These are phyloP conservation scores for Pterostichus madidus DNA, from an alignment of 2,888 invertebrate species.

Conservation along the genomic window DNA sequence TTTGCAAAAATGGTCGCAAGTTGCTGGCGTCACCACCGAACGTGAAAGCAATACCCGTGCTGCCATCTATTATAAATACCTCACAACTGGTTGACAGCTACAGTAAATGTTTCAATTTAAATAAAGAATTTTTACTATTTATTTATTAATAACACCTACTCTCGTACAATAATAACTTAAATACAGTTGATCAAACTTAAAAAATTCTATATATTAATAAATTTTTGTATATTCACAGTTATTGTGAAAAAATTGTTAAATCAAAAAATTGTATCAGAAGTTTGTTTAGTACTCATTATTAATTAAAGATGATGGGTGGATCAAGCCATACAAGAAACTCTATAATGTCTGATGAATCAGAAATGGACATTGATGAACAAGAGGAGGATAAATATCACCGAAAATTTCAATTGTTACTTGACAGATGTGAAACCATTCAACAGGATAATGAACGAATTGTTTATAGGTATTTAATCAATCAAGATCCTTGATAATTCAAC, in stretches of 20 bases:
- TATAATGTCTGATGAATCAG: constrained; percentile 82
- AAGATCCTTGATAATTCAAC: constrained; percentile 68
- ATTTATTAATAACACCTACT: no score
- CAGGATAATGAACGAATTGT: constrained; percentile 88
- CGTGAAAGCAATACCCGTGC: not conserved
- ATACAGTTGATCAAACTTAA: no score
- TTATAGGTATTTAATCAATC: constrained; percentile 78
- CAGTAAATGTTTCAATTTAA: no score
- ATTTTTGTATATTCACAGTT: no score
- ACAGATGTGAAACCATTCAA: constrained; percentile 87
- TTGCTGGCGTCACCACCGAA: constrained; percentile 8
- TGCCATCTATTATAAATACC: not conserved
- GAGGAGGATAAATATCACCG: constrained; percentile 86
- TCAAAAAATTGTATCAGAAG: no score
- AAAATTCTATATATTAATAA: no score
- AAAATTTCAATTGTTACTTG: constrained; percentile 86
- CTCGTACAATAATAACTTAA: no score
- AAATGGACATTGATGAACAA: constrained; percentile 77
- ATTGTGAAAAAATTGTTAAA: no score
- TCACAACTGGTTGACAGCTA: no score
- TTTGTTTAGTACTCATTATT: not conserved
- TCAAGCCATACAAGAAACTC: constrained; percentile 43
- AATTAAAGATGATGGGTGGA: constrained; percentile 48
- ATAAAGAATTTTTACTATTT: no score
- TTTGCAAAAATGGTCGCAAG: constrained; percentile 22